Evolutionary conservation across 2,113 vertebrate genomes (phyloP).

Genomic region (Crotalus horridus): DNA sequence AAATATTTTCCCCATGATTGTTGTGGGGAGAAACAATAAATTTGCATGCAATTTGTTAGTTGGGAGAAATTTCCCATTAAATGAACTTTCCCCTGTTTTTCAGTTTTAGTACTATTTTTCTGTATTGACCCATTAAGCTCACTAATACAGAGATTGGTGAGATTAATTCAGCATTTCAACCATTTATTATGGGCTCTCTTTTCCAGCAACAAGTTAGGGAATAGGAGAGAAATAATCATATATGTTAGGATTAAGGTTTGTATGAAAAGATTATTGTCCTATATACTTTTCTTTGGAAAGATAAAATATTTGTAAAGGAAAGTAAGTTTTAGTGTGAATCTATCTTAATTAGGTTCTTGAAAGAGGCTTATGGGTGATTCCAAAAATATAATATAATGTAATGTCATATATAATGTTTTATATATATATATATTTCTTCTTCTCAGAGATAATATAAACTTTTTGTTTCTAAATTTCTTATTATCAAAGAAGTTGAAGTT

Average conservation of each 20-base stretch:
- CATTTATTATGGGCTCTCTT: not conserved
- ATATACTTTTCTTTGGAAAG: slow-evolving; percentile 5
- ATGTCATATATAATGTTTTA: not conserved
- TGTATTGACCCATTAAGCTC: slow-evolving; percentile 21
- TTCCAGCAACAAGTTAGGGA: slow-evolving; percentile 35
- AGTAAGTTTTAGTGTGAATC: slow-evolving; percentile 22
- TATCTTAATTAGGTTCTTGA: not conserved
- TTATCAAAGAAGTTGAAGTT: not conserved
- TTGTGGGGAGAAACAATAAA: not conserved
- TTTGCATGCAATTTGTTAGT: not conserved
- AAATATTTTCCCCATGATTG: slow-evolving; percentile 5
- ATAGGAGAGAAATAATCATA: not conserved
- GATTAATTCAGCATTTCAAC: fast-evolving
- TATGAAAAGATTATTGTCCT: slow-evolving; percentile 7
- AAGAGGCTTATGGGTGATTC: slow-evolving; percentile 27
- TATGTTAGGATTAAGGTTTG: slow-evolving; percentile 7
- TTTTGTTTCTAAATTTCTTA: not conserved
- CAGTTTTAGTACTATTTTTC: slow-evolving; percentile 26
- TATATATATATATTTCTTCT: too few species aligned
- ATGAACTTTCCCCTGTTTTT: slow-evolving; percentile 13
- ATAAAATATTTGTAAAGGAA: not conserved
- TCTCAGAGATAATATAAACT: not conserved
- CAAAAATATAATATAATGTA: not conserved
- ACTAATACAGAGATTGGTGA: not conserved
- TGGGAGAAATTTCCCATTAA: not conserved